A percentile compares a stretch with the other conserved stretches of the same genome.
These are phyloP conservation scores for Belgica antarctica DNA, from an alignment of 2,888 invertebrate genomes.

Conservation along the genomic window DNA sequence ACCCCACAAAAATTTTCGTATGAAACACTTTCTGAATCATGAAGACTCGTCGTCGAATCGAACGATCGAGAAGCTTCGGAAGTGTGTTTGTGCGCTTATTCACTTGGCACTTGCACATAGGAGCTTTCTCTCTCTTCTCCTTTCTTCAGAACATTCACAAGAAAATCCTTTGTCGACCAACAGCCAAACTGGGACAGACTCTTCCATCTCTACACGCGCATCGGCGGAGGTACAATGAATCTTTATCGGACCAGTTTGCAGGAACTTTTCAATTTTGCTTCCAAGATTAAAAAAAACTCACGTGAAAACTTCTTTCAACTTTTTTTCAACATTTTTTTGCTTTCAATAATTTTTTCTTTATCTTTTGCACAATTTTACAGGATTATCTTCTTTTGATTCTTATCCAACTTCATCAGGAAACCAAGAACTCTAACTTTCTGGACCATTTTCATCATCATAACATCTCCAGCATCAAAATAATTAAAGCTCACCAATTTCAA, in stretches of 20 bases:
- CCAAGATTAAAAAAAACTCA: constrained; percentile 22
- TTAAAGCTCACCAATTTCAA: neutral
- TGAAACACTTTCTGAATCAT: no score
- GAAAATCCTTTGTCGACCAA: constrained; percentile 15
- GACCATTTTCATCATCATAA: neutral
- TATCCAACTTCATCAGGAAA: neutral
- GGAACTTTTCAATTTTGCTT: neutral
- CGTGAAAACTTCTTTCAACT: constrained; percentile 11
- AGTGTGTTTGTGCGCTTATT: no score
- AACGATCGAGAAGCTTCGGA: no score
- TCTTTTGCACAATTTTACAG: neutral
- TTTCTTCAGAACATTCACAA: neutral
- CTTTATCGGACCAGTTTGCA: constrained; percentile 15
- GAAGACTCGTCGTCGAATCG: no score
- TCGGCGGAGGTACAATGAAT: neutral
- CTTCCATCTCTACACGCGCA: neutral
- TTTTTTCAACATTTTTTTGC: constrained; percentile 7
- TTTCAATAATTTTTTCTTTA: neutral
- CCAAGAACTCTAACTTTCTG: no score
- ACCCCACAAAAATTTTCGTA: no score
- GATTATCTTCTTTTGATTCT: neutral
- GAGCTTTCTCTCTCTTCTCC: neutral
- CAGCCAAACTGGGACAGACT: constrained; percentile 23
- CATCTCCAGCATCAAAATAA: neutral
- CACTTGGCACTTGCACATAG: no score